Conservation (phyloP, 2,797 vertebrate genomes). For the Chrosomus eos region DNA sequence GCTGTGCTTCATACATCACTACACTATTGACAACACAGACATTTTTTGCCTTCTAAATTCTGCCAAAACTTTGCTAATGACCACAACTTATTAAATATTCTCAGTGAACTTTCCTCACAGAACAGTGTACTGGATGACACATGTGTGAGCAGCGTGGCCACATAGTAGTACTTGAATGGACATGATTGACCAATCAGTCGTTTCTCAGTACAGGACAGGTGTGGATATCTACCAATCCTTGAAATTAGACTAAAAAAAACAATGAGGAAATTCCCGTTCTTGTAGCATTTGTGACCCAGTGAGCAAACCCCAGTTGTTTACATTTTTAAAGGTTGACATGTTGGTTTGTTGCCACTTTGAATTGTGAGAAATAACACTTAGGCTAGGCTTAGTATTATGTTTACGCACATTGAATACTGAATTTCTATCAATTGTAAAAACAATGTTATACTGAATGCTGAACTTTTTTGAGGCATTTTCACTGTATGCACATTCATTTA, state of each 20-base stretch:
- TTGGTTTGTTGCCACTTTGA: not conserved
- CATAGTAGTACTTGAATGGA: not conserved
- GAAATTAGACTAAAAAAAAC: not conserved
- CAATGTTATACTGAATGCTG: not conserved
- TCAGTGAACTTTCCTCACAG: not conserved
- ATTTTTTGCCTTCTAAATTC: not conserved
- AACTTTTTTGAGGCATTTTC: not conserved
- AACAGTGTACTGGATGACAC: not conserved
- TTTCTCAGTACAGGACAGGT: not conserved
- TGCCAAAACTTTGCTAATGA: not conserved
- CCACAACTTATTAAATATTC: not conserved
- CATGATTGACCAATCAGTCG: not conserved
- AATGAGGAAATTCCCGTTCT: not conserved
- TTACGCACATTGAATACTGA: not conserved
- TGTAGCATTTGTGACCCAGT: not conserved
- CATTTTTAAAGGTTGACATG: not conserved
- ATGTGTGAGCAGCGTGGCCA: not conserved
- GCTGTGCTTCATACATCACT: no score
- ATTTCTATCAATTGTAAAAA: not conserved
- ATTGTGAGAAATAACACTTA: not conserved
- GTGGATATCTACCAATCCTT: not conserved
- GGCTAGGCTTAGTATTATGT: not conserved
- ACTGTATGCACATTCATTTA: not conserved
- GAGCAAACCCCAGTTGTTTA: not conserved
- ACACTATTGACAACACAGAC: no score